Conservation (phyloP, 2,888 invertebrate genomes). For the Trichogramma evanescens region DNA sequence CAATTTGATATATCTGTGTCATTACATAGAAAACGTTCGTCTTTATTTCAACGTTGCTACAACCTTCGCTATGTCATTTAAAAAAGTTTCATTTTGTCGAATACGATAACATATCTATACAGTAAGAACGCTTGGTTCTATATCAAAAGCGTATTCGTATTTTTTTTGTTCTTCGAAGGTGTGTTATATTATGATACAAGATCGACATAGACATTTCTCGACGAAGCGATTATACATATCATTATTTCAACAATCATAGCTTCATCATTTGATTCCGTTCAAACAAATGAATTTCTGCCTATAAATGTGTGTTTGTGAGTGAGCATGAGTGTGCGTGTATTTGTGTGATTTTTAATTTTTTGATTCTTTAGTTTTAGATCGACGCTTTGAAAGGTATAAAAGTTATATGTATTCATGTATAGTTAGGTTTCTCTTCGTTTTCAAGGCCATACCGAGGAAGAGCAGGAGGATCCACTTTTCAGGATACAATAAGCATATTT, state of each 20-base stretch:
- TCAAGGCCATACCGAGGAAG: conserved; percentile 22
- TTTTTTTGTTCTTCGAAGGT: neutral
- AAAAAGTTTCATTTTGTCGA: too few relatives aligned
- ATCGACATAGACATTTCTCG: neutral
- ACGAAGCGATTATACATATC: too few relatives aligned
- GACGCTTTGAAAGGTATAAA: conserved; percentile 37
- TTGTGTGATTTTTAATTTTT: conserved; percentile 9
- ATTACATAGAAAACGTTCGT: conserved; percentile 8
- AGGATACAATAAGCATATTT: conserved; percentile 19
- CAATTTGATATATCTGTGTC: too few relatives aligned
- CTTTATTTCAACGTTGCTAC: neutral
- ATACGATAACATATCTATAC: neutral
- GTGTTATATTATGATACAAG: neutral
- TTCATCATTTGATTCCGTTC: too few relatives aligned
- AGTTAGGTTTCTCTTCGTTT: conserved; percentile 19
- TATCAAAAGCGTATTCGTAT: too few relatives aligned
- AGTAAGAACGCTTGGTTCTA: conserved; percentile 4
- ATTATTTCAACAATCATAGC: too few relatives aligned
- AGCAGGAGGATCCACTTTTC: conserved; percentile 11
- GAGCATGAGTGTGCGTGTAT: neutral
- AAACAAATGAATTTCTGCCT: neutral
- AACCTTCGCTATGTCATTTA: too few relatives aligned
- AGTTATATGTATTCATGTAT: conserved; percentile 30
- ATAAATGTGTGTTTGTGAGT: conserved; percentile 4
- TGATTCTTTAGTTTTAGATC: conserved; percentile 11